Base-by-base conservation (phyloP, 2,797 vertebrate species). In the Enteromius trimaculatus region DNA sequence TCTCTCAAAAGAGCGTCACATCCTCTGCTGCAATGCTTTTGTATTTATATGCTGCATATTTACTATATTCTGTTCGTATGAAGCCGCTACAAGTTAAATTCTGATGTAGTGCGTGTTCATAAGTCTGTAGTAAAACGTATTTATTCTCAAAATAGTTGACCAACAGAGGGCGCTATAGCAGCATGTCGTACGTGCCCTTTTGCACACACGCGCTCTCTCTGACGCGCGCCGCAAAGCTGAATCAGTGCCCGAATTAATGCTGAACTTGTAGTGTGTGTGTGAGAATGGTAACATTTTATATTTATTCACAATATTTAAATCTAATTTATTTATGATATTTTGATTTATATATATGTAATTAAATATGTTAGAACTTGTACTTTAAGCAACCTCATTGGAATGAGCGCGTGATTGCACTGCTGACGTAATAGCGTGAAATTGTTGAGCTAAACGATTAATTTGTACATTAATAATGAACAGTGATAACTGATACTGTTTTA, bases 101-200 rank as follows among this genome's bases (percentile, higher is more conserved):
- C 21, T 3, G 4, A 6, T 55, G 4, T 53, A 9, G 6, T 55
- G 31, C 51, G 17, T 34, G 39, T 64, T 1, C 0, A 8, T 80
- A 17, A 17, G 1, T 29, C 5, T 13, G 14, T 34, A 14, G 29
- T 1, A 16, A 47, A 47, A 17, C 17, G 4, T 17, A 0, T 39
- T 79, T 6, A 53, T 42, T 17, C 1, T 70, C 47, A 19, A 11
- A 6, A 21, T 5, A 3, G 34, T 42, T 77, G 23, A 11, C 26
- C 72, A 10, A 1, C 62, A 82, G 81, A n/a, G 49, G 72, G 62
- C 47, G 72, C 26, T 29, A 4, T 7, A 29, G 72, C 23, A 16
- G 47, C 49, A 8, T 82, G 81, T 55, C 44, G 62, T 82, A 82
- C 81, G 81, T 82, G 81, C 34, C 1, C 44, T 4, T 23, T 51